Percentiles rank a stretch among this genome's conserved stretches.
Evolutionary conservation across 2,888 invertebrate genomes (phyloP).

Genomic region (Ischnura elegans): DNA sequence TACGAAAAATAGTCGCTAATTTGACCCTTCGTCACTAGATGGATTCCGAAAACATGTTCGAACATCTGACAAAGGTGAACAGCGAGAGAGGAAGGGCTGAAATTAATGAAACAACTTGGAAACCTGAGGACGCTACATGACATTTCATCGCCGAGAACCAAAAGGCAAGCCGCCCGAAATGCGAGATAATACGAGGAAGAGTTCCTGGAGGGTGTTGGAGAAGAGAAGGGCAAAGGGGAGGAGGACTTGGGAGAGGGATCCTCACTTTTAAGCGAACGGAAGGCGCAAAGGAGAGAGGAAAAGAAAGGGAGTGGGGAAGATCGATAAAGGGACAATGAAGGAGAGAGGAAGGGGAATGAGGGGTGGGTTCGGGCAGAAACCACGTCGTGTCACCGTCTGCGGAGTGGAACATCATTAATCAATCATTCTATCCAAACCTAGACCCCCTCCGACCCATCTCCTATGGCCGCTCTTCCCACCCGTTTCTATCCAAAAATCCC

Average conservation of each 20-base stretch:
- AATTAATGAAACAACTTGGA: neutral
- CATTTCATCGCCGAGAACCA: neutral
- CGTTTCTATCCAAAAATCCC: neutral
- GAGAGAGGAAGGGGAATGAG: slow-evolving; percentile 32
- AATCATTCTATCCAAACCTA: slow-evolving; percentile 68
- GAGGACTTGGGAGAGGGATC: neutral
- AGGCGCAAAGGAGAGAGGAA: neutral
- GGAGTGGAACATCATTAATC: slow-evolving; percentile 57
- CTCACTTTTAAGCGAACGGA: too few species aligned
- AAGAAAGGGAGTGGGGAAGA: neutral
- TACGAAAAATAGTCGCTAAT: neutral
- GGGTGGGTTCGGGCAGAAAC: neutral
- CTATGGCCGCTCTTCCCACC: neutral
- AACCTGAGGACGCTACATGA: neutral
- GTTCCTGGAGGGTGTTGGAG: neutral
- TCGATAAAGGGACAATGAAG: neutral
- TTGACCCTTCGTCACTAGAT: neutral
- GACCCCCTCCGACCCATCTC: slow-evolving; percentile 59
- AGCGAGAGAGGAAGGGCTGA: neutral
- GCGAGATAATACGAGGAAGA: neutral
- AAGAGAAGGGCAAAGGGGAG: neutral
- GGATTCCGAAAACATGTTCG: neutral
- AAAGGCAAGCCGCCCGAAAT: neutral
- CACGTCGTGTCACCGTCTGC: slow-evolving; percentile 60
- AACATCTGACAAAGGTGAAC: too few species aligned